Evolutionary conservation across 2,888 invertebrate genomes (phyloP).

Genomic region (Merodon equestris): DNA sequence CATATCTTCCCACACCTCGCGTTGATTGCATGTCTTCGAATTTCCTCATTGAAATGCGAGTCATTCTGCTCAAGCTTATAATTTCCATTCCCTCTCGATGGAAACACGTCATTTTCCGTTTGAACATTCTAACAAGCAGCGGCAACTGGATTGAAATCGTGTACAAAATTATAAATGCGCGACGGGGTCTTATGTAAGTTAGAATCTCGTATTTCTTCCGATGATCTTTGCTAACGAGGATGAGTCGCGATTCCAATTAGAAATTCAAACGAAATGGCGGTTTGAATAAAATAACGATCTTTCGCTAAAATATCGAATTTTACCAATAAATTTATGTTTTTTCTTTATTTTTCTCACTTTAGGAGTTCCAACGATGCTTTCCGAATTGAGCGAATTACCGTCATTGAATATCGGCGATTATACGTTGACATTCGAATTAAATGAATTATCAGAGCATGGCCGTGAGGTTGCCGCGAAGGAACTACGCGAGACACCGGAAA

Average conservation of each 20-base stretch:
- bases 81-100: too few species aligned
- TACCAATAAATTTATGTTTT: not conserved
- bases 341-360: constrained; percentile 74
- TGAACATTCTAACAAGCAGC: too few species aligned
- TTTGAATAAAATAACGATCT: too few species aligned
- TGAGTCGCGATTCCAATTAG: too few species aligned
- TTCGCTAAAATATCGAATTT: not conserved
- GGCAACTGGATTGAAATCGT: not conserved
- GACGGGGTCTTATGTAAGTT: constrained; percentile 24
- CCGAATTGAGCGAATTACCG: constrained; percentile 84
- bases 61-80: too few species aligned
- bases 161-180: constrained; percentile 8
- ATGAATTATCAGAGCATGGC: constrained; percentile 82
- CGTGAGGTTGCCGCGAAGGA: constrained; percentile 85
- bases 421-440: constrained; percentile 82
- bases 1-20: too few species aligned
- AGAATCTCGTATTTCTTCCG: not conserved
- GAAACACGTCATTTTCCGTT: too few species aligned
- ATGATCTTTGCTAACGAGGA: too few species aligned
- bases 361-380: constrained; percentile 87
- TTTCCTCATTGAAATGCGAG: too few species aligned
- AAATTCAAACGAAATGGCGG: too few species aligned
- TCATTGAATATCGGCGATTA: constrained; percentile 83
- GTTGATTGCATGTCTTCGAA: too few species aligned
- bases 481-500: constrained; percentile 86